Evolutionary conservation across 2,113 vertebrate genomes (phyloP), one percentile per base, ranked within the genome.

Genomic region (Ranitomeya variabilis): DNA sequence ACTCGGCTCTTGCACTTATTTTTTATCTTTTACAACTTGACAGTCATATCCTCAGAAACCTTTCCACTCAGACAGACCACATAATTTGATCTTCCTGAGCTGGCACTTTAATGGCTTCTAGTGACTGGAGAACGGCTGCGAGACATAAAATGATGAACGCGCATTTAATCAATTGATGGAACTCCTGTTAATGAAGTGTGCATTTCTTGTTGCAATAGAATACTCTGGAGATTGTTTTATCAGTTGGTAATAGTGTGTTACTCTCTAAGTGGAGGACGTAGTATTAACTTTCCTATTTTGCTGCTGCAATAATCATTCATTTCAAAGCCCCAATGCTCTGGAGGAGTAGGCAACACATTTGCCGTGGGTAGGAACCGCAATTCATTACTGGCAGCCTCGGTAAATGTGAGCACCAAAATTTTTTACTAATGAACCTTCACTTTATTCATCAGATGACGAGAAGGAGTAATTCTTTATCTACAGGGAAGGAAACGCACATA

Each of bases 171-270:
- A 74, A 71, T 87, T 80, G 81, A 86, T 73, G 64, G 82, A 59
- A 51, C 19, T 81, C 26, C 11, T 60, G 52, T 87, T 90, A 91
- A 87, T 89, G 86, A 90, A 91, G 89, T 88, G 79, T 90, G 64
- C 52, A 79, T 73, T 87, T 80, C 60, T 62, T 85, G 31, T 89
- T 85, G 55, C 84, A 85, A 87, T 26, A 83, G 16, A 51, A 80
- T 90, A 55, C 80, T 60, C 86, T 12, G 21, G 85, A 86, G 60
- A 89, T 52, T 86, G 80, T 55, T 89, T 86, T 85, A 91, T 90
- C 80, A 87, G 62, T 84, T 69, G 83, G 57, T 85, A 85, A 31
- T 81, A 83, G 73, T 83, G 57, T 89, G 86, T 81, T 81, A 89
- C 37, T 85, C 76, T 73, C 73, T 87, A 81, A 23, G 57, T 85